Conservation (phyloP, 2,888 invertebrate genomes). For the Meta bourneti region DNA sequence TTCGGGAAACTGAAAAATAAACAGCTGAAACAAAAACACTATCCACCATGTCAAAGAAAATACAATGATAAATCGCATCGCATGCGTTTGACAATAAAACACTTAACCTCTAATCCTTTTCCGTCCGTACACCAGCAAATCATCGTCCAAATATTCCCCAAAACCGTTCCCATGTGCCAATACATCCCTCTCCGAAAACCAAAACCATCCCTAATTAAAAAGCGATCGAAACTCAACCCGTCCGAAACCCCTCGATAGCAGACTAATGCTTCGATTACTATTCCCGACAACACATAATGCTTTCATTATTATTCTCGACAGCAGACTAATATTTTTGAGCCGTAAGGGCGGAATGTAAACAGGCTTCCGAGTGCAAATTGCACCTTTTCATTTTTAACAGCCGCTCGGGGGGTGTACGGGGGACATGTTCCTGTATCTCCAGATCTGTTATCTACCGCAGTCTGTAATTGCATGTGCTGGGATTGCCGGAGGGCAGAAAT, state of each 20-base stretch:
- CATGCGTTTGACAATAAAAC: too few relatives aligned
- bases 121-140: too few relatives aligned
- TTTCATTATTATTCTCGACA: not conserved
- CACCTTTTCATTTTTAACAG: conserved; percentile 27
- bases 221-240: not conserved
- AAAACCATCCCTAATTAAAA: not conserved
- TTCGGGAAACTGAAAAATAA: too few relatives aligned
- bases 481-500: conserved; percentile 18
- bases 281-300: not conserved
- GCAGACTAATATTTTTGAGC: not conserved
- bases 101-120: too few relatives aligned
- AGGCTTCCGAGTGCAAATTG: conserved; percentile 6
- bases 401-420: not conserved
- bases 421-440: not conserved
- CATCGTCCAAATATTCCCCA: not conserved
- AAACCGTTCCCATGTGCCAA: not conserved
- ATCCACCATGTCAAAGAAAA: too few relatives aligned
- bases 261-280: conserved; percentile 1
- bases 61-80: too few relatives aligned
- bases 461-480: conserved; percentile 30
- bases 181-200: not conserved
- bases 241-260: not conserved
- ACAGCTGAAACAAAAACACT: too few relatives aligned
- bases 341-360: conserved; percentile 30
- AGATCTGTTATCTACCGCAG: conserved; percentile 8